Percentiles rank a stretch among this genome's conserved stretches.
These are phyloP conservation scores for Pseudopleuronectes americanus DNA, from an alignment of 2,797 vertebrate genomes.

Conservation along the genomic window DNA sequence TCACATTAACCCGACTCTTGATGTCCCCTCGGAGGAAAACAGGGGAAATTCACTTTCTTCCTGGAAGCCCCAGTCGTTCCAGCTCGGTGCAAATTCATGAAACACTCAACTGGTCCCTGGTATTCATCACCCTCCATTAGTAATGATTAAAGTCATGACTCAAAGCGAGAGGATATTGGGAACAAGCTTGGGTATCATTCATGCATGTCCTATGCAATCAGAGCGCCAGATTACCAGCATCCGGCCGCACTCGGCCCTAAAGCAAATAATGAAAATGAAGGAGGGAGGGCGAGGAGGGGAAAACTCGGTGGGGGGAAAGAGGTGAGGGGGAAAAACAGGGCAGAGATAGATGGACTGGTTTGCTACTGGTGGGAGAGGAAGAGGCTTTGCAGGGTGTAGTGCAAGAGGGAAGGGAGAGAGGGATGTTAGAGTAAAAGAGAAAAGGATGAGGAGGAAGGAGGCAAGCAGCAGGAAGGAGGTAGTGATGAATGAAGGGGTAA, in stretches of 20 bases:
- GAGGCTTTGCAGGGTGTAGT: constrained; percentile 19
- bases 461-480: constrained; percentile 54
- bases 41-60: constrained; percentile 31
- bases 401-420: constrained; percentile 28
- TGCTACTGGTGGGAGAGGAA: constrained; percentile 20
- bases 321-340: constrained; percentile 31
- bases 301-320: constrained; percentile 3
- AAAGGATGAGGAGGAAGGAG: constrained; percentile 52
- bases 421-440: constrained; percentile 41
- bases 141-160: constrained; percentile 71
- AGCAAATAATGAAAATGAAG: constrained; percentile 57
- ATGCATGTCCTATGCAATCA: constrained; percentile 70
- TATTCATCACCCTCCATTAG: constrained; percentile 75
- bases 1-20: background rate
- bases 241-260: constrained; percentile 56
- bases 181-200: constrained; percentile 68
- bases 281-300: background rate
- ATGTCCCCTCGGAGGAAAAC: constrained; percentile 5
- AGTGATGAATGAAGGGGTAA: constrained; percentile 82
- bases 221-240: constrained; percentile 68
- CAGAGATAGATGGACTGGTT: constrained; percentile 47
- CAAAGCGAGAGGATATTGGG: constrained; percentile 60
- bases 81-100: constrained; percentile 44
- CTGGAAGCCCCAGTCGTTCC: constrained; percentile 14
- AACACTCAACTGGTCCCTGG: constrained; percentile 57